Conservation (phyloP, 92 coral and sea anemone genomes). For the Phenganax subtilis region DNA sequence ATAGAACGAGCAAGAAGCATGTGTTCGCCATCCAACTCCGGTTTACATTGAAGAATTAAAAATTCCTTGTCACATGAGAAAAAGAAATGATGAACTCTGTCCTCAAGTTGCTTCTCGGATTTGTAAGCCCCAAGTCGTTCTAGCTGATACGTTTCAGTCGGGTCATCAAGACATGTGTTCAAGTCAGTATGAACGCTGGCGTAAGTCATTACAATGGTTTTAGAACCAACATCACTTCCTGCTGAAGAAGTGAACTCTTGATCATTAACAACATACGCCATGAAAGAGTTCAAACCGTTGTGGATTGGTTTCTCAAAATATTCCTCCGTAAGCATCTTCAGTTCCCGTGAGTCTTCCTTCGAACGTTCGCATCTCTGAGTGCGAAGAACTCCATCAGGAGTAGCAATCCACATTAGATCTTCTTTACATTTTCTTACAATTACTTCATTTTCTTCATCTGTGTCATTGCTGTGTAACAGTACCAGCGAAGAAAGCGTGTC, state of each 20-base stretch:
- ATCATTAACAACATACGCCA: constrained; percentile 19
- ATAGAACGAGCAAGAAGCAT: constrained; percentile 34
- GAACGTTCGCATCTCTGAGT: constrained; percentile 31
- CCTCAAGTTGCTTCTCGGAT: constrained; percentile 31
- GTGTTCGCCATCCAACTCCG: constrained; percentile 32
- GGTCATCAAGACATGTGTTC: constrained; percentile 47
- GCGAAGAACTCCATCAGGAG: constrained; percentile 50
- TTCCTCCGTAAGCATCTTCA: constrained; percentile 17
- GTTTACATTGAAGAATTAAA: constrained; percentile 27
- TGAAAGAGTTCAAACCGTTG: constrained; percentile 38
- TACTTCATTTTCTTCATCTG: constrained; percentile 34
- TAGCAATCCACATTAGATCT: constrained; percentile 42
- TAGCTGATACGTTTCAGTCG: background rate
- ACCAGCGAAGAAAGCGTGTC: constrained; percentile 83
- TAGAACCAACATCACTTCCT: constrained; percentile 39
- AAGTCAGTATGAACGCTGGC: constrained; percentile 70
- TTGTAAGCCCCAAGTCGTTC: constrained; percentile 36
- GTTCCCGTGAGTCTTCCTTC: constrained; percentile 22
- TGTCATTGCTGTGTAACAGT: constrained; percentile 51
- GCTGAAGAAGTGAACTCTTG: constrained; percentile 3
- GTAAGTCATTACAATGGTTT: constrained; percentile 71
- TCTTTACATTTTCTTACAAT: constrained; percentile 41
- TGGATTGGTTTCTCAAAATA: constrained; percentile 44
- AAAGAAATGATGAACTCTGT: constrained; percentile 25
- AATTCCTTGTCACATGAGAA: constrained; percentile 1